These are phyloP conservation scores for Vulpes vulpes DNA, from an alignment of 2,113 vertebrate genomes.

Conservation along the genomic window DNA sequence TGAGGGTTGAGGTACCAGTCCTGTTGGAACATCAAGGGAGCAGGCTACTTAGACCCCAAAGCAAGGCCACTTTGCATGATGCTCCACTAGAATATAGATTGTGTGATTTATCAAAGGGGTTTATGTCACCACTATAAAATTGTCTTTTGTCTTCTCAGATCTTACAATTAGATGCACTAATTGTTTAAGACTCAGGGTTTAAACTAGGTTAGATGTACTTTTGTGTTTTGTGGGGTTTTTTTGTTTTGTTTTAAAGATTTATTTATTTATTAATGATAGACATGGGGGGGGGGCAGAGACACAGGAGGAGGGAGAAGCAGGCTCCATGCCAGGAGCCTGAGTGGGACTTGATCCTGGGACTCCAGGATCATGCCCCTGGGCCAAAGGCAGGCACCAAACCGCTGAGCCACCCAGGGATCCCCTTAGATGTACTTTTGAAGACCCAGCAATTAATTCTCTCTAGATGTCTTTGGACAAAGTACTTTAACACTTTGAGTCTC, in stretches of 20 bases:
- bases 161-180: neutral
- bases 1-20: rapidly evolving
- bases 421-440: neutral
- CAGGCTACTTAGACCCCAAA: neutral
- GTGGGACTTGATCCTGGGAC: too few species aligned
- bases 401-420: too few species aligned
- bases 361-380: too few species aligned
- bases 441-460: neutral
- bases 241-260: too few species aligned
- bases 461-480: neutral
- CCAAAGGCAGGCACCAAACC: too few species aligned
- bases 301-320: too few species aligned
- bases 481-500: neutral
- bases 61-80: neutral
- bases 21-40: neutral
- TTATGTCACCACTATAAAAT: neutral
- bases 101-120: neutral
- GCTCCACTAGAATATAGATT: neutral
- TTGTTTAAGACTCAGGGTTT: neutral
- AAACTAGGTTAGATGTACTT: neutral
- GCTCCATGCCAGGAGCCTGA: too few species aligned
- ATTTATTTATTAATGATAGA: too few species aligned
- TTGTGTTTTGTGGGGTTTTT: neutral
- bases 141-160: neutral
- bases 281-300: too few species aligned